Percentiles rank a stretch among this genome's conserved stretches.
Evolutionary conservation across 1,140 invertebrate genomes (phyloP).

Genomic region (Diprion similis): DNA sequence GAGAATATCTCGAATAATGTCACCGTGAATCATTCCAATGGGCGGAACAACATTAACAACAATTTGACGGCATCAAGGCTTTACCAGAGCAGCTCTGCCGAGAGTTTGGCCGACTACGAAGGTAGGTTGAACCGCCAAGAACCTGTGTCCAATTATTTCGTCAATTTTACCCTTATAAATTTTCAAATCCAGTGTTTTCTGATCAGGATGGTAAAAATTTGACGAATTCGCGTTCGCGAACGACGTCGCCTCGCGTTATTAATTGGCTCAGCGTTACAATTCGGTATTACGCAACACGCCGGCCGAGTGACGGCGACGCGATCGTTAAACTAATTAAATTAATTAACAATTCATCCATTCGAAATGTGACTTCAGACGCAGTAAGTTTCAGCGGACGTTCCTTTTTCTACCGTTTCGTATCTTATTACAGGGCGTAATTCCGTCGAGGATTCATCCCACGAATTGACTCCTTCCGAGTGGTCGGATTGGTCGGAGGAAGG

Average conservation of each 20-base stretch:
- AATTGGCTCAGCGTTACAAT: neutral
- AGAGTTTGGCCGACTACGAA: conserved; percentile 58
- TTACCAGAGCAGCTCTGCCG: conserved; percentile 50
- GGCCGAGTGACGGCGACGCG: neutral
- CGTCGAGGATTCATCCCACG: conserved; percentile 46
- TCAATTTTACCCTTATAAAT: neutral
- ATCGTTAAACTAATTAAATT: neutral
- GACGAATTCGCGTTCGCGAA: neutral
- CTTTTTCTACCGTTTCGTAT: too few species aligned
- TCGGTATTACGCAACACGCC: neutral
- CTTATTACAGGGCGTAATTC: conserved; percentile 21
- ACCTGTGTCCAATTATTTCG: neutral
- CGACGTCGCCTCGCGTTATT: neutral
- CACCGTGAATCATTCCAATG: conserved; percentile 28
- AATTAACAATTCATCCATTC: neutral
- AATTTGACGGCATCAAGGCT: conserved; percentile 49
- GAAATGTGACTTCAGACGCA: neutral
- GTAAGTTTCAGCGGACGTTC: too few species aligned
- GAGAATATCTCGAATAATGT: conserved; percentile 43
- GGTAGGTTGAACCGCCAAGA: conserved; percentile 37
- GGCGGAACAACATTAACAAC: conserved; percentile 50
- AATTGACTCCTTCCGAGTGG: conserved; percentile 49
- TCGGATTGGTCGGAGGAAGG: conserved; percentile 57
- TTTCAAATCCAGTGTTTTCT: neutral
- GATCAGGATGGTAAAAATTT: neutral